Evolutionary conservation across 2,888 invertebrate species (phyloP), one percentile per base, ranked within the genome.

Genomic region (Cheilosia vernalis): DNA sequence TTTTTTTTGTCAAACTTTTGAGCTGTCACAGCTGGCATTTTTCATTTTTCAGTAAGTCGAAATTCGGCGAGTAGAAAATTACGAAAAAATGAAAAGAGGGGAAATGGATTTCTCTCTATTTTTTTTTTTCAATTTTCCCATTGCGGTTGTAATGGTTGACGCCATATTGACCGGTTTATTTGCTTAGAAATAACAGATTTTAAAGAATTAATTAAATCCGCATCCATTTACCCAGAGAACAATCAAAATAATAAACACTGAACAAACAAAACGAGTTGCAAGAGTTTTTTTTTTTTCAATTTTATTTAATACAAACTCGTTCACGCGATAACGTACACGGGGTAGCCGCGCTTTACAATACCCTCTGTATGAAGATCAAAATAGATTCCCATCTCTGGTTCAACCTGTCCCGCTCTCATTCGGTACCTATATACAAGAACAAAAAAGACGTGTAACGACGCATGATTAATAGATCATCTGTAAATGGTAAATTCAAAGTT

Each of bases 301-400:
- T 27, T 78, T 63, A 55, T 78, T 69, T 27, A 27, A 37, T 0
- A 15, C 5, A 58, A 15, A 70, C 15, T 24, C 24, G 44, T n/a
- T 84, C 66, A 84, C 15, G 60, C 66, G 33, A 80, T 66, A 30
- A 93, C 91, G 88, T 92, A 93, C 73, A 93, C 89, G 2, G 91
- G 87, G 88, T 93, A 93, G 1, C 93, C 93, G 7, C 92, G 87
- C 37, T 89, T 89, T 0, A 93, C 89, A 2, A 47, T 87, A 0
- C 92, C 92, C 27, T 88, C 87, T 9, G 88, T 88, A n/a, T 92
- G 89, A 2, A 93, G 70, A 3, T 91, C 93, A 53, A 93, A 87
- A 87, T 93, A 93, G 21, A 93, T 89, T 30, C 93, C 93, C 92
- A 93, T 91, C 13, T 92, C 91, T 9, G 93, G 93, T n/a, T 79